Evolutionary conservation across 2,797 vertebrate species (phyloP), one percentile per base, ranked within the genome.

Genomic region (Cryptoprocta ferox): DNA sequence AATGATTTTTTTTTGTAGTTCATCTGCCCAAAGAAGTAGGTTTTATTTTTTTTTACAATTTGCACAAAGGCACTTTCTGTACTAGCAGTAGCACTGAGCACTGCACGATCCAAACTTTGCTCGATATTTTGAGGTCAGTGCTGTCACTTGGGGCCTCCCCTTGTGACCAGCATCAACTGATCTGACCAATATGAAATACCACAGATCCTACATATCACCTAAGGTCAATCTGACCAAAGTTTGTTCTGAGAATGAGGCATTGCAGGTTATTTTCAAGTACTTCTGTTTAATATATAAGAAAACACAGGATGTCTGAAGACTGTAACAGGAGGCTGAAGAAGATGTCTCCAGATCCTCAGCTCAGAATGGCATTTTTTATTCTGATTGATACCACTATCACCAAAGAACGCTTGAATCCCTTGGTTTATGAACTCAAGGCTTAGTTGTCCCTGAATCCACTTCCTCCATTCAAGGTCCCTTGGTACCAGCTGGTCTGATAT

Each of bases 371-470:
- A 81, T 45, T 48, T 53, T 92, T 81, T 53, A 14, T 94, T 93
- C 94, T 92, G 87, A 96, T 3, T 75, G 86, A 95, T 85, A 24
- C 39, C 16, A 59, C 9, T 70, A 92, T 95, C 80, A 76, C 39
- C 84, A 75, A 84, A 93, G 71, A 66, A 86, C 56, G 79, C 39
- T 70, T 71, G 13, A 95, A 75, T 86, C 39, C 28, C 68, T 88
- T 79, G 30, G 28, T 89, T 63, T 94, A 8, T 76, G 42, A 86
- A 94, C 8, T 75, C 84, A 90, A 94, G 63, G 32, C 66, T 93
- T 93, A 24, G 73, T 65, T 86, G 83, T 91, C 84, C 28, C 66
- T 89, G 53, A 71, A 13, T 88, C 42, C 93, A 96, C 82, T 32
- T 94, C 2, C 1, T 95, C 84, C 6, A 37, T 82, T 96, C 68